Base-by-base conservation (phyloP, 2,797 vertebrate species). In the Lepilemur ruficaudatus region DNA sequence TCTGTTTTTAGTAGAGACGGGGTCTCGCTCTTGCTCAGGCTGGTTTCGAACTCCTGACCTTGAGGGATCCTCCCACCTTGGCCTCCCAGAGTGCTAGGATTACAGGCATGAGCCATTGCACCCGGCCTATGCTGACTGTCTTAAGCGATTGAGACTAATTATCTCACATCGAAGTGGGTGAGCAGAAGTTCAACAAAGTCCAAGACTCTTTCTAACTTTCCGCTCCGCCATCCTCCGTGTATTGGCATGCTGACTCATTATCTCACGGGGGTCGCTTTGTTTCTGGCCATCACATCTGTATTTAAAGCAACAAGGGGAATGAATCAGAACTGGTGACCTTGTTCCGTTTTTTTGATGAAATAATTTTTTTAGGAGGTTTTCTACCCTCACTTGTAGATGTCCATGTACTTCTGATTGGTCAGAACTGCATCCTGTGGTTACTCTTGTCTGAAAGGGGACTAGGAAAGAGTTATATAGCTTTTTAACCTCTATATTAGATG, bases 71-170 rank as follows among this genome's bases (percentile, higher is more conserved):
- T 22, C 52, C 52, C 2, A 2, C 52, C 20, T 55, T 8, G 52
- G 52, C 52, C 20, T 55, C 52, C 8, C 52, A 55, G 52, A 55
- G 7, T 55, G 52, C 52, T 55, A 55, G 52, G 20, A 55, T 55
- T 55, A 55, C 20, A 55, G 20, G 20, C 20, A 3, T 23, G 52
- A 55, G 52, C 20, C 52, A 22, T 2, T 3, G 7, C 3, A 8
- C 52, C 52, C 0, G 1, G 52, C 20, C 50, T 38, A 38, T 38
- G 38, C 52, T 55, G 22, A 59, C 41, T 82, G 63, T 70, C 41
- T 94, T 83, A 72, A 82, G 69, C 69, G 95, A 86, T 91, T 89
- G 70, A 91, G 65, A 83, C 4, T 87, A 84, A 93, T 97, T 35
- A 96, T 80, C 41, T 90, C 55, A 90, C 61, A 46, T 18, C 57